phyloP scores from a whole-genome alignment of 1,140 invertebrate genomes.

The Drosophila baimaii region DNA sequence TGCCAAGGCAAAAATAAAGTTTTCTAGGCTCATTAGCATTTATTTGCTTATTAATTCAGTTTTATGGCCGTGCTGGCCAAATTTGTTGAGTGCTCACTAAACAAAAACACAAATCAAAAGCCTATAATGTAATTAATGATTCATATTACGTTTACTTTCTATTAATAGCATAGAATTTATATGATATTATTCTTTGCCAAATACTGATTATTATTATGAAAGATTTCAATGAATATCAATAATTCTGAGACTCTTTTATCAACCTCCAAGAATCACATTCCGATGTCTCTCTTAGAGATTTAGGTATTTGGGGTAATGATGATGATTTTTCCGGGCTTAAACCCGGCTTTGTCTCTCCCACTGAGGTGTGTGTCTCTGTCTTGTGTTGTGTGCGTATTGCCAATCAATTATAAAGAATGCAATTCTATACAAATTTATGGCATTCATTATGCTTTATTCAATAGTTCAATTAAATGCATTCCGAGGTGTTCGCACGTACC shows the following conservation, averaged over 20 bases:
- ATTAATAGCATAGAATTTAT: not conserved
- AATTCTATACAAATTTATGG: conserved; percentile 49
- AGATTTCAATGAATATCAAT: not conserved
- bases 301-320: not conserved
- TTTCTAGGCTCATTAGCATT: not conserved
- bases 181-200: too few species aligned
- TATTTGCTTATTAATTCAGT: not conserved
- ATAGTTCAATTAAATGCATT: conserved; percentile 76
- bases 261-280: not conserved
- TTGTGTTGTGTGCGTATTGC: too few species aligned
- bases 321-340: conserved; percentile 13
- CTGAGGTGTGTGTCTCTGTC: conserved; percentile 27
- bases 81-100: too few species aligned
- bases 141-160: not conserved
- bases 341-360: conserved; percentile 5
- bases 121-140: not conserved
- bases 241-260: not conserved
- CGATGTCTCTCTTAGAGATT: not conserved
- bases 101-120: not conserved
- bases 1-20: not conserved
- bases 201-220: not conserved
- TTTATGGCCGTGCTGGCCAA: not conserved
- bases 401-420: conserved; percentile 36
- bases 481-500: conserved; percentile 65
- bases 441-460: conserved; percentile 52